These are phyloP conservation scores for Parauchenoglanis punctatus DNA, from an alignment of 2,797 vertebrate genomes.

Conservation along the genomic window DNA sequence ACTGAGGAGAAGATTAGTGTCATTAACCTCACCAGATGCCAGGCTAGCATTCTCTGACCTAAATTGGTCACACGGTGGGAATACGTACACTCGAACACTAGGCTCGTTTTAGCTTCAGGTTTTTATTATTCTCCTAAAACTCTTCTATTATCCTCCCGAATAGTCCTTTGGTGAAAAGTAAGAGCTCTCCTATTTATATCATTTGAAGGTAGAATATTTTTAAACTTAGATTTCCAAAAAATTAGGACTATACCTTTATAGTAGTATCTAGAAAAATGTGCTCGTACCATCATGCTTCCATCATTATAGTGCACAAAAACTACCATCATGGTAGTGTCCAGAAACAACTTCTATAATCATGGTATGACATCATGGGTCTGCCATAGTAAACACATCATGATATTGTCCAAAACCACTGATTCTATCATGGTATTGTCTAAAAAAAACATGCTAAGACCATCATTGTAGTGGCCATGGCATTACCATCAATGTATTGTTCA, in stretches of 20 bases:
- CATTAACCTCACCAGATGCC: constrained; percentile 45
- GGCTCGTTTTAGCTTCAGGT: too few relatives aligned
- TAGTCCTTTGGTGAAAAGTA: background rate
- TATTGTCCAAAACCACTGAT: too few relatives aligned
- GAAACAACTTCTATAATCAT: background rate
- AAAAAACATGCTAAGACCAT: background rate
- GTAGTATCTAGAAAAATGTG: background rate
- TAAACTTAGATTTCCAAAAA: background rate
- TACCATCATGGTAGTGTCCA: background rate
- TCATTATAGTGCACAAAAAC: background rate
- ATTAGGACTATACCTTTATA: background rate
- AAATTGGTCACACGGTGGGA: background rate
- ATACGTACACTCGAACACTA: background rate
- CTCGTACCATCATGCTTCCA: background rate
- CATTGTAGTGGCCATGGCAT: background rate
- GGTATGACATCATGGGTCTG: too few relatives aligned
- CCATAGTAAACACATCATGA: background rate
- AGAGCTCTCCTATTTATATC: background rate
- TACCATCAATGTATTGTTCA: background rate
- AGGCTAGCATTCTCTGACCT: constrained; percentile 9
- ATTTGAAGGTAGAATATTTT: background rate
- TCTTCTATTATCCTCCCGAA: background rate
- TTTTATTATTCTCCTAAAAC: background rate
- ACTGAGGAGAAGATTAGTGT: constrained; percentile 35
- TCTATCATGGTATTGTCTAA: background rate